Base-by-base conservation (phyloP, 2,888 invertebrate genomes). In the Dicranocentrus wangi region DNA sequence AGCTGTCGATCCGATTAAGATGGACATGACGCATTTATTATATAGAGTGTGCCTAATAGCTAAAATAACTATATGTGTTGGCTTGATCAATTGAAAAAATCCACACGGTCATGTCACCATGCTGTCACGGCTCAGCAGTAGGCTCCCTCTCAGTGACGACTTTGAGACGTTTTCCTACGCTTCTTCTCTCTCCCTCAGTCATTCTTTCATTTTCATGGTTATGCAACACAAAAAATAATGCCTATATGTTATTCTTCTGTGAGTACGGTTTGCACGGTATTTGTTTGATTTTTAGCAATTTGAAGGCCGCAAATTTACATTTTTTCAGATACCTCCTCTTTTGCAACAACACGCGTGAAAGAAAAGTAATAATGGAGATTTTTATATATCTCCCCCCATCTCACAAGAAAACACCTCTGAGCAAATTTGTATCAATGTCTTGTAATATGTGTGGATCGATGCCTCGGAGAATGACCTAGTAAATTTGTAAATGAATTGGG, bases 171-270 rank as follows among this genome's bases (percentile, higher is more conserved):
- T 32, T 32, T 32, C 32, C 32, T 32, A 32, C 32, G 32, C 51
- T 51, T 51, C 51, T 51, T 51, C 51, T 51, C 19, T 19, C n/a
- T 43, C 13, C 43, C 13, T 43, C n/a, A 13, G 43, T 43, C 55
- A 53, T 28, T 69, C 32, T 70, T 55, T 58, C 58, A 70, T 39
- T 70, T 32, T 70, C 32, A 70, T 42, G 58, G 70, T 70, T 70
- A 70, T 60, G 60, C 23, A 70, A 70, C 32, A 32, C 42, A 70
- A 70, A 70, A 70, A 21, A 58, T 28, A 58, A 5, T 19, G 25
- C 55, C 21, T 15, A 63, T 7, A 63, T 39, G 25, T 2, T 28
- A 7, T 3, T 10, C 13, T 58, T 15, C 15, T 27, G 21, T 39
- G 32, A 39, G n/a, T 8, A 63, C n/a, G 43, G 43, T n/a, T n/a